phyloP scores from a whole-genome alignment of 2,888 invertebrate species.

The Argynnis bischoffii region DNA sequence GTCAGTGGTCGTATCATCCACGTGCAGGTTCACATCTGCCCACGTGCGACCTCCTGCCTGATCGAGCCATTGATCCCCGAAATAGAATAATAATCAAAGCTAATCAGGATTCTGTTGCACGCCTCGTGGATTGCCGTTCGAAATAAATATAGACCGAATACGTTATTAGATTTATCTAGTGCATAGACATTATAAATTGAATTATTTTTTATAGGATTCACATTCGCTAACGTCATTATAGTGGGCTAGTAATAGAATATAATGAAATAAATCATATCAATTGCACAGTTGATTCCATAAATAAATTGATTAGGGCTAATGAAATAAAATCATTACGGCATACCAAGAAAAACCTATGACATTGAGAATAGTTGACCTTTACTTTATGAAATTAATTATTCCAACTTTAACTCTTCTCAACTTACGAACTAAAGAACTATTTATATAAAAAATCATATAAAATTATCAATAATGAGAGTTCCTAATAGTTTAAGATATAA shows the following conservation, averaged over 20 bases:
- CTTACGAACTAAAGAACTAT: too few relatives aligned
- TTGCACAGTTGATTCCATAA: conserved; percentile 10
- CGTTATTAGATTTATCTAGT: conserved; percentile 6
- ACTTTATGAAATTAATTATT: not conserved
- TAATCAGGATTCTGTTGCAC: conserved; percentile 36
- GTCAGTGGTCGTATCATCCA: conserved; percentile 38
- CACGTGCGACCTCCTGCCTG: conserved; percentile 46
- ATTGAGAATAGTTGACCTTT: too few relatives aligned
- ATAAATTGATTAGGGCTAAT: not conserved
- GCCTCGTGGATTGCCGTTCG: conserved; percentile 21
- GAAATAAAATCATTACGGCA: not conserved
- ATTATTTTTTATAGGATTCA: conserved; percentile 17
- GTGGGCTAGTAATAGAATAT: conserved; percentile 5
- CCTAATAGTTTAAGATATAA: not conserved
- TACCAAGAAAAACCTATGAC: not conserved
- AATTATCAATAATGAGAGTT: too few relatives aligned
- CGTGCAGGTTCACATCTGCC: conserved; percentile 42
- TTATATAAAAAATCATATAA: too few relatives aligned
- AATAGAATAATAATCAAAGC: conserved; percentile 38
- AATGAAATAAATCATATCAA: conserved; percentile 8
- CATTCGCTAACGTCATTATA: conserved; percentile 12
- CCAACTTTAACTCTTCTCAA: not conserved
- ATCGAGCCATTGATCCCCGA: conserved; percentile 36
- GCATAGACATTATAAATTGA: conserved; percentile 10
- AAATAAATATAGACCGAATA: not conserved